phyloP scores from a whole-genome alignment of 37 sponge, comb jelly and placozoan species.

The Cladorhizidae sp. region DNA sequence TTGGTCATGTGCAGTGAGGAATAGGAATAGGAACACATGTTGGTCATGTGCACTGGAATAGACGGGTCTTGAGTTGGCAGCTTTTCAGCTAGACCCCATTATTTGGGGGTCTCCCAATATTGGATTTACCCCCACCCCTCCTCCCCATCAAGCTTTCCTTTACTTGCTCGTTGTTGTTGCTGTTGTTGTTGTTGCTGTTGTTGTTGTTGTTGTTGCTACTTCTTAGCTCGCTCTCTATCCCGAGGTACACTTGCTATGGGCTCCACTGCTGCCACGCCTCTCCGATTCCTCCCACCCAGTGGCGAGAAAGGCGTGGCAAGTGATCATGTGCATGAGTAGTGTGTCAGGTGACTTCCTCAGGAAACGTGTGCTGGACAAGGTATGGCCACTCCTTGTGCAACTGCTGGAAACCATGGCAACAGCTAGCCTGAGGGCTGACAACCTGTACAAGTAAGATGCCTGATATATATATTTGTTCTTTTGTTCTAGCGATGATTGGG shows the following conservation, averaged over 20 bases:
- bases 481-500: no score
- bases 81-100: no score
- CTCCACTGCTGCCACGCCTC: slow-evolving; percentile 51
- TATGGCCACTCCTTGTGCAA: slow-evolving; percentile 51
- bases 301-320: slow-evolving; percentile 50
- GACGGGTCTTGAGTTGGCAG: no score
- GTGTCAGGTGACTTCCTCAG: slow-evolving; percentile 70
- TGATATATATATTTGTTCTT: no score
- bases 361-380: slow-evolving; percentile 48
- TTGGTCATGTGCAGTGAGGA: no score
- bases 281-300: slow-evolving; percentile 50
- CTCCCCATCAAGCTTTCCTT: no score
- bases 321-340: slow-evolving; percentile 49
- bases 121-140: no score
- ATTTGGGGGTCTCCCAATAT: no score
- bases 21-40: no score
- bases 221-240: slow-evolving; percentile 39
- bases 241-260: slow-evolving; percentile 68
- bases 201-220: no score
- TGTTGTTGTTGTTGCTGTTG: slow-evolving; percentile 4
- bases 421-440: slow-evolving; percentile 14
- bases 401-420: slow-evolving; percentile 35
- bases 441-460: slow-evolving; percentile 26
- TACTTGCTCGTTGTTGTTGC: no score
- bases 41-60: no score